Evolutionary conservation across 2,888 invertebrate species (phyloP), one percentile per base, ranked within the genome.

Genomic region (Calameuta filiformis): DNA sequence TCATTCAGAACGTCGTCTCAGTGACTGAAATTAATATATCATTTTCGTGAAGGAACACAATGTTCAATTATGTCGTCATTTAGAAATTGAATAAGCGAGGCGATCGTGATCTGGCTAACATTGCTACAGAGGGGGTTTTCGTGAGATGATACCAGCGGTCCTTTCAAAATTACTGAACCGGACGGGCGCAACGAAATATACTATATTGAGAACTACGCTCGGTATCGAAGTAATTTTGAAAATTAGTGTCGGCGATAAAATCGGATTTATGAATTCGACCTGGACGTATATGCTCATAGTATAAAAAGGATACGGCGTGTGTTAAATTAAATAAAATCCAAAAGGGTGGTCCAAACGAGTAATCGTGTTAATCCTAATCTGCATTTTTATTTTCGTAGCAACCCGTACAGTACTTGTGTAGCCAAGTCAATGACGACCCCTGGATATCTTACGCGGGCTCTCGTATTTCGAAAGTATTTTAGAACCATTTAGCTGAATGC

Each of bases 401-500:
- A 80, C 80, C 82, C 81, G 83, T 76, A 76, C 80, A 77, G 79
- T 74, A 74, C 74, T 76, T 69, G 76, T 34, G 79, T 69, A 69
- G 69, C 56, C 77, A 75, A 80, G 75, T 77, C 79, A 77, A 76
- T 73, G 30, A 74, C 68, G 75, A 77, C 69, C 56, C 56, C 56
- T 56, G 56, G 56, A 56, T 56, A 56, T 56, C 56, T 56, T 23
- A 15, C 76, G 75, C 68, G 77, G 79, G 79, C 35, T 79, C 82
- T 82, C 83, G 82, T 84, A 86, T 86, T 86, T 86, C 82, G 83
- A 85, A 85, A 84, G 86, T 85, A 89, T 89, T 89, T 89, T 87
- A 87, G 86, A 86, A 86, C 81, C 86, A 88, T 90, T 90, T 90
- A 89, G 87, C 82, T 83, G 86, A 86, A 85, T 85, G 85, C 83